Base-by-base conservation (phyloP, 2,113 vertebrate genomes). In the Alectura lathami region DNA sequence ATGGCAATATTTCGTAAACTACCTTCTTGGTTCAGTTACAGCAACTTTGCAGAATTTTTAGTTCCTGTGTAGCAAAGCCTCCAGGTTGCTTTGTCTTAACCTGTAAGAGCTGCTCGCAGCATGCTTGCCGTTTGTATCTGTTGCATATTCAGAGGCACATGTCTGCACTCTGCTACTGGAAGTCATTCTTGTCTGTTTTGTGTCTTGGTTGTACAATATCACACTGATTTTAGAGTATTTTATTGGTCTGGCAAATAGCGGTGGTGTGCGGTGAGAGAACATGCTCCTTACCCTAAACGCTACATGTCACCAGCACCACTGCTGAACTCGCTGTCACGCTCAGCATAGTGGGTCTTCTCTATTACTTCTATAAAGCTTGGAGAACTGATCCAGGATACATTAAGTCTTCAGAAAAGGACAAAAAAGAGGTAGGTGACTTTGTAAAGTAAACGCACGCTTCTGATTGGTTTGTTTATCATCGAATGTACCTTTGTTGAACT, bases 311-410 rank as follows among this genome's bases (percentile, higher is more conserved):
- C 22, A 95, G 94, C 45, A 83, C 84, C 40, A 60, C 96, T 38
- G 85, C 98, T 22, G 98, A 99, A 96, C 96, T 99, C 8, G 8
- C 97, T 82, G 98, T 98, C 77, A 76, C 98, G 29, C 32, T 99
- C 78, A 98, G 98, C 15, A 26, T 98, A 89, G 84, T 97, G 15
- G 97, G 97, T 47, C 93, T 99, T 90, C 94, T 99, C 54, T 99
- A 99, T 97, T 99, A 98, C 95, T 99, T 99, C 97, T 98, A 98
- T 83, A 99, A 98, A 97, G 97, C 98, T 66, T 98, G 98, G 98
- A 98, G 95, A 89, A 98, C 98, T 1, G 98, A 99, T 97, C 99
- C 99, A 8, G 99, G 99, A 13, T 98, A 98, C 64, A 96, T 99
- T 91, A 99, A 96, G 91, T 94, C 97, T 32, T 99, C 99, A 3